Base-by-base conservation (phyloP, 2,888 invertebrate species). In the Zaprionus bogoriensis region DNA sequence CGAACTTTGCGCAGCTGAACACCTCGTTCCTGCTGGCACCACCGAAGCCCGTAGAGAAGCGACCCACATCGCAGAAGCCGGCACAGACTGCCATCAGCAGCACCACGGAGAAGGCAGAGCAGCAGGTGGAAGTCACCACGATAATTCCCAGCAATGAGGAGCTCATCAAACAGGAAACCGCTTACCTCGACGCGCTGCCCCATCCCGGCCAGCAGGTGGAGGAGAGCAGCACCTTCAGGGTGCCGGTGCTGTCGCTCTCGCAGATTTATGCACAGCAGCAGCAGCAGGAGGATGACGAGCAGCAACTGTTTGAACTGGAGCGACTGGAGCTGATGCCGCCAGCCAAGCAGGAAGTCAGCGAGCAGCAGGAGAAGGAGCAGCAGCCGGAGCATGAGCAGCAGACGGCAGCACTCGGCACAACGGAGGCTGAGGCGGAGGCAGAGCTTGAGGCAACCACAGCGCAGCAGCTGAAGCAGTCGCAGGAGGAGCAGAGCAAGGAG, bases 1-100 rank as follows among this genome's bases (percentile, higher is more conserved):
- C 88, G 20, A 89, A 83, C 70, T 81, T 88, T 38, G 90, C 89
- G 5, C 88, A 90, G 53, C 63, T 90, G 5, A 88, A 89, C 57
- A 61, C 89, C 0, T 87, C 88, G 4, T 87, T 90, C 41, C 71
- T 89, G 25, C 3, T 78, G 47, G 72, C 72, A 1, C 67, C 74
- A 4, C 64, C 76, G 7, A 60, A 53, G 22, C 27, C 28, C 17
- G 36, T 27, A 17, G 38, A 58, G 41, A 42, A 66, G 2, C 32
- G 19, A 20, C 51, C 17, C n/a, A n/a, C n/a, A n/a, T n/a, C n/a
- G n/a, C n/a, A n/a, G 44, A 57, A 53, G 38, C 45, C 36, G 19
- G 32, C 48, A 6, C 36, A 45, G 17, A 14, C 42, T 1, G 32
- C 38, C n/a, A n/a, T n/a, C n/a, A n/a, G n/a, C n/a, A n/a, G n/a